Evolutionary conservation across 2,113 vertebrate genomes (phyloP).

Genomic region (Poeciliopsis occidentalis): DNA sequence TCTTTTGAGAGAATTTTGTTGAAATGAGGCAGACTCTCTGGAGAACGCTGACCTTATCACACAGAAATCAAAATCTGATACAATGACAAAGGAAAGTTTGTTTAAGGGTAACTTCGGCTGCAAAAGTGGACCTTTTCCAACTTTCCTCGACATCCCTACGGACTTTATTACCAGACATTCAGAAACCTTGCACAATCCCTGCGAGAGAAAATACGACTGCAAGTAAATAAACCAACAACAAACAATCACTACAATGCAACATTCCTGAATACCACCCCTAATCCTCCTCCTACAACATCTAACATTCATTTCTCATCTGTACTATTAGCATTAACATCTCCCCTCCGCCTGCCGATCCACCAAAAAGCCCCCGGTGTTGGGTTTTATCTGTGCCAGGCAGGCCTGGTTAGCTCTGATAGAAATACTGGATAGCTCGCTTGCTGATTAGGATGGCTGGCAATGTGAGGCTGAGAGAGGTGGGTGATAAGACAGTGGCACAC

Average conservation of each 20-base stretch:
- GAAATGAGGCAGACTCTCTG: not conserved
- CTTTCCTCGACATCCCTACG: conserved; percentile 1
- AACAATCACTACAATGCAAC: conserved; percentile 1
- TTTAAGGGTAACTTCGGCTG: not conserved
- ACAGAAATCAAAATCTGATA: conserved; percentile 1
- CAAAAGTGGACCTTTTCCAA: conserved; percentile 15
- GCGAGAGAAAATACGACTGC: conserved; percentile 12
- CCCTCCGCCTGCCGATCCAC: conserved; percentile 29
- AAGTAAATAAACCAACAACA: conserved; percentile 21
- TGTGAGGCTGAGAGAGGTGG: conserved; percentile 30
- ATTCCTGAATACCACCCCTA: conserved; percentile 5
- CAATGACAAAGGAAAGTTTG: conserved; percentile 13
- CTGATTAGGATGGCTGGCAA: conserved; percentile 43
- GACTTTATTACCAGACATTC: conserved; percentile 16
- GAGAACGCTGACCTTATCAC: not conserved
- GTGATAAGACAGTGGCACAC: conserved; percentile 56
- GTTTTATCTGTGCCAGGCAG: conserved; percentile 67
- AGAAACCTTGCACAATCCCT: conserved; percentile 14
- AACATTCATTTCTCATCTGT: conserved; percentile 33
- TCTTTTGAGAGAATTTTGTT: too few relatives aligned
- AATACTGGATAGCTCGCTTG: conserved; percentile 50
- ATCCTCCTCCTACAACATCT: conserved; percentile 21
- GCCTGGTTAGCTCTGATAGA: conserved; percentile 65
- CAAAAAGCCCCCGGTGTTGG: conserved; percentile 41
- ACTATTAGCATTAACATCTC: conserved; percentile 42